Conservation (phyloP, 2,113 vertebrate species). For the Neotoma lepida region DNA sequence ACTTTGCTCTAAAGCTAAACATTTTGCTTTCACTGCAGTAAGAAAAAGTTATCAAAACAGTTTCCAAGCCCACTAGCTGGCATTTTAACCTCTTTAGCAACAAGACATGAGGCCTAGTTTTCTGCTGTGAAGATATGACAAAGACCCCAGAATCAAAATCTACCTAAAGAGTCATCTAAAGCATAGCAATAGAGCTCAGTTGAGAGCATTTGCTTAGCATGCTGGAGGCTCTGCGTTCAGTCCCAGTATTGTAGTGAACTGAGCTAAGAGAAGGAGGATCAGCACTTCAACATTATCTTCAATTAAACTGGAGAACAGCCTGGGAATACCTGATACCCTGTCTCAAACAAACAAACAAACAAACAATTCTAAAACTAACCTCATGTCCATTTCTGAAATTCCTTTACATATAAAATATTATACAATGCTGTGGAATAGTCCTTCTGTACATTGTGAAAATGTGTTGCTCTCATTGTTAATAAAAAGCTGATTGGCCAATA, state of each 20-base stretch:
- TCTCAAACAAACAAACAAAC: not conserved
- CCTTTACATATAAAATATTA: not conserved
- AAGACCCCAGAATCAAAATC: not conserved
- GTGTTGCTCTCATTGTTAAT: no score
- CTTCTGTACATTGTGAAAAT: no score
- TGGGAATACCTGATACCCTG: not conserved
- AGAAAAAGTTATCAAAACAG: not conserved
- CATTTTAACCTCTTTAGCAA: not conserved
- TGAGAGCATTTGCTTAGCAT: not conserved
- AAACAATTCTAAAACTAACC: not conserved
- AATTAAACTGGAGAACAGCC: not conserved
- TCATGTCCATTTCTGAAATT: not conserved
- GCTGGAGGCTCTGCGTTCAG: not conserved
- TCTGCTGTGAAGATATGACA: constrained; percentile 40
- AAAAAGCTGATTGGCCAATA: no score
- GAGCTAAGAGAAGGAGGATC: not conserved
- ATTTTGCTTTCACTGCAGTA: not conserved
- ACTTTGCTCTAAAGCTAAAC: not conserved
- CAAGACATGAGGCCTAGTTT: not conserved
- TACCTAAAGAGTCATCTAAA: not conserved
- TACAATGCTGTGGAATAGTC: no score
- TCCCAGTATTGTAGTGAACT: not conserved
- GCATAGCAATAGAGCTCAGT: not conserved
- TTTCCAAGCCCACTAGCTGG: not conserved
- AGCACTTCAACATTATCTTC: not conserved